A percentile compares a stretch with the other conserved stretches of the same genome.
Evolutionary conservation across 2,888 invertebrate species (phyloP).

Genomic region (Matsumyia berberina): DNA sequence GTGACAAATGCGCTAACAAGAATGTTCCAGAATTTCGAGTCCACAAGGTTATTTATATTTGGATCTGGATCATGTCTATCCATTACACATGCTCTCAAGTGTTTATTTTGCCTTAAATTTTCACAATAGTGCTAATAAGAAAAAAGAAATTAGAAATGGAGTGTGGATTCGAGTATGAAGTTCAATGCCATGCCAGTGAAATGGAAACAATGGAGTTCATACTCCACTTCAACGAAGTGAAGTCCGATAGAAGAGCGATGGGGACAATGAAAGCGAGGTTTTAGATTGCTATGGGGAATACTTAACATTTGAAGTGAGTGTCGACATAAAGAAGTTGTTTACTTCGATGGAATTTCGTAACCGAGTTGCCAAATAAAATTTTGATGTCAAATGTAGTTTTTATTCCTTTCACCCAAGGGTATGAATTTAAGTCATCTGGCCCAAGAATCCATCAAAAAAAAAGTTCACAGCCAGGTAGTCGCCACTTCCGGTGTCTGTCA

Average conservation of each 20-base stretch:
- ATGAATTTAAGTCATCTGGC: no score
- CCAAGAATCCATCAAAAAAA: no score
- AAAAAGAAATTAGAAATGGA: conserved; percentile 8
- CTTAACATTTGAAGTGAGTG: not conserved
- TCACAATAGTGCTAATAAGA: not conserved
- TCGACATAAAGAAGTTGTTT: not conserved
- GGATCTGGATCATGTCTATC: not conserved
- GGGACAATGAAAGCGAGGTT: not conserved
- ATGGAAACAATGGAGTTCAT: not conserved
- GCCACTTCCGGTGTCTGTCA: no score
- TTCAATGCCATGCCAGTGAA: conserved; percentile 26
- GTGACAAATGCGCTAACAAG: not conserved
- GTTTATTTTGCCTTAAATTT: not conserved
- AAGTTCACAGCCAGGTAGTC: no score
- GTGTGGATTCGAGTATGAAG: not conserved
- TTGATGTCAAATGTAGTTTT: no score
- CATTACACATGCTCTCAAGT: not conserved
- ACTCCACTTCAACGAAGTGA: not conserved
- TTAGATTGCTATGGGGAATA: not conserved
- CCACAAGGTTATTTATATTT: conserved; percentile 10
- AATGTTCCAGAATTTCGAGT: not conserved
- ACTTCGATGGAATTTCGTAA: no score
- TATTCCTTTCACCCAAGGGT: no score
- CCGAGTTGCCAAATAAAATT: no score
- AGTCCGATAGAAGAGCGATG: not conserved